Percentiles rank a stretch among this genome's conserved stretches.
phyloP scores from a whole-genome alignment of 2,113 vertebrate genomes.

The Leptodactylus fuscus region DNA sequence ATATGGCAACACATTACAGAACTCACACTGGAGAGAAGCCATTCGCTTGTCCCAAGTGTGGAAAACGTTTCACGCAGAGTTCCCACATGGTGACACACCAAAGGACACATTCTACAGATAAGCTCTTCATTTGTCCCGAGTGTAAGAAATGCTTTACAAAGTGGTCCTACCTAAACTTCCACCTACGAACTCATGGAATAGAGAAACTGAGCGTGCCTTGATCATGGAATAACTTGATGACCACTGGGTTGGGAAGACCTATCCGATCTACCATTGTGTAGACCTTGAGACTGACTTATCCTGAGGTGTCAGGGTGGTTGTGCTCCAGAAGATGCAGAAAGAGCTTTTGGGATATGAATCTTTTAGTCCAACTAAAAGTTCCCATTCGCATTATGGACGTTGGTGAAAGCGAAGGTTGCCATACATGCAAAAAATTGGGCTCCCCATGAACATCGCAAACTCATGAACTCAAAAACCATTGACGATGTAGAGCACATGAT shows the following conservation, averaged over 20 bases:
- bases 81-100: conserved; percentile 36
- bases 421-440: not conserved
- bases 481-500: not conserved
- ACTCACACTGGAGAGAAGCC: conserved; percentile 45
- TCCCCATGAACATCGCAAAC: not conserved
- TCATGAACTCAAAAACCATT: not conserved
- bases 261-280: not conserved
- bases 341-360: not conserved
- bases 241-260: not conserved
- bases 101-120: conserved; percentile 13
- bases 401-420: not conserved
- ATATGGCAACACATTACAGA: conserved; percentile 26
- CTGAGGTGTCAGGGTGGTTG: not conserved
- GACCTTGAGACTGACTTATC: not conserved
- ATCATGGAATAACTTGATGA: not conserved
- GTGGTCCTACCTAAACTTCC: conserved; percentile 26
- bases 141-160: conserved; percentile 37
- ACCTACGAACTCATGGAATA: conserved; percentile 35
- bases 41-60: conserved; percentile 35
- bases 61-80: conserved; percentile 43
- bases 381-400: not conserved
- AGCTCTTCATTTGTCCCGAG: conserved; percentile 22
- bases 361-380: not conserved
- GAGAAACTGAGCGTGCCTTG: conserved; percentile 26
- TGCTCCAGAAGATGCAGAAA: not conserved